Base-by-base conservation (phyloP, 2,113 vertebrate genomes). In the Ageneiosus marmoratus region DNA sequence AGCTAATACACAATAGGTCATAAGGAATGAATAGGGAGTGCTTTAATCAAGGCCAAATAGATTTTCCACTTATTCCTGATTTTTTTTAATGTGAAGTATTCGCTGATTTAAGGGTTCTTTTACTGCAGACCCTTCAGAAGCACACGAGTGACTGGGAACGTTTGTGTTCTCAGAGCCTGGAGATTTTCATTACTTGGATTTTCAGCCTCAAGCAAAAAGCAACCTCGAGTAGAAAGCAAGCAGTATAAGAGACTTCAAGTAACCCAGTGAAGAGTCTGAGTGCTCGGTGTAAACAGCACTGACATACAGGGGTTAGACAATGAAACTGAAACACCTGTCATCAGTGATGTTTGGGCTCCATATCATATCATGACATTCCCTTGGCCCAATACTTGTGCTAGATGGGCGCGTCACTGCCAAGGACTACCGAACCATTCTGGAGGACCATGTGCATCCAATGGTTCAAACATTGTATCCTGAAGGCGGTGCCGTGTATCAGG, bases 21-120 rank as follows among this genome's bases (percentile, higher is more conserved):
- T 60, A 69, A 53, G 79, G 63, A 75, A 88, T 69, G 70, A 86
- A 79, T 74, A 46, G 70, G 29, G 51, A 81, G 65, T 78, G 46
- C 83, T 72, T 81, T 27, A 56, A 56, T 67, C 62, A 34, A 24
- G 56, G 46, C 37, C 18, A n/a, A 51, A 74, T 62, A 62, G 50
- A 27, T 83, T 80, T 86, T 70, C 72, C 62, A 78, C 24, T 87
- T 44, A 73, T 56, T n/a, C 37, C 77, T 18, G 80, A 78, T 60
- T 8, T 62, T 60, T 8, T 62, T 78, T 67, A 81, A 75, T 44
- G 50, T 44, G 51, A 32, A 69, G 51, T 37, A 46, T 12, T 50
- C 7, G 48, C 63, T 58, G 50, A 74, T 77, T 80, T 58, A 85
- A 83, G 67, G n/a, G 13, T 80, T 50, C 73, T 69, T 75, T 83